Conservation (phyloP, 2,797 vertebrate species). For the Aselliscus stoliczkanus region DNA sequence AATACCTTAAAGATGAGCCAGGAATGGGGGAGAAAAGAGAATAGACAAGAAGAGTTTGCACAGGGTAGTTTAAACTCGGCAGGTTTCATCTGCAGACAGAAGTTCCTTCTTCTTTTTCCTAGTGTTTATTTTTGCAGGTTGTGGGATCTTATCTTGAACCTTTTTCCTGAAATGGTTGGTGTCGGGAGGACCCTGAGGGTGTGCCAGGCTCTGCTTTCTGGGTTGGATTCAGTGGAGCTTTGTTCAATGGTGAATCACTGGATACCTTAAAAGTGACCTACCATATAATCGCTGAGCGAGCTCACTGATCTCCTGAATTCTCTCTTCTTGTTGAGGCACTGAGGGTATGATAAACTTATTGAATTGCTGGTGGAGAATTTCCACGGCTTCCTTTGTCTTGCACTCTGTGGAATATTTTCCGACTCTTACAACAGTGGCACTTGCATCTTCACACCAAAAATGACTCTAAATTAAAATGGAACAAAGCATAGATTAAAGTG, state of each 20-base stretch:
- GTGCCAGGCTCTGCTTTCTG: background rate
- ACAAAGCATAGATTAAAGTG: conserved; percentile 47
- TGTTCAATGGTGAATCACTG: background rate
- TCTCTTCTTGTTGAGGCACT: conserved; percentile 90
- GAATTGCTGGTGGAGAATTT: conserved; percentile 89
- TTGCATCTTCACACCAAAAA: conserved; percentile 92
- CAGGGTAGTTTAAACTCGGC: background rate
- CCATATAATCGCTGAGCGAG: conserved; percentile 89
- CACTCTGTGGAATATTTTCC: conserved; percentile 89
- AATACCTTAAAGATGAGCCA: background rate
- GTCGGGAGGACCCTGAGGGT: background rate
- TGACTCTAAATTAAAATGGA: conserved; percentile 83
- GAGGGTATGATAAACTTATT: conserved; percentile 90
- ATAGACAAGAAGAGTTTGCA: background rate
- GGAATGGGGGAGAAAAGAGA: background rate
- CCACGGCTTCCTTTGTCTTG: conserved; percentile 87
- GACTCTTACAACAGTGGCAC: conserved; percentile 90
- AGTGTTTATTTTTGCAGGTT: background rate
- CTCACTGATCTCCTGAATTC: conserved; percentile 86
- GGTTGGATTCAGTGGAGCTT: background rate
- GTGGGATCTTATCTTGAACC: background rate
- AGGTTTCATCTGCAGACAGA: background rate
- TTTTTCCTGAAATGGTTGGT: background rate
- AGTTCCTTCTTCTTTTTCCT: background rate
- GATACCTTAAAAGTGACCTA: conserved; percentile 65